A percentile compares a stretch with the other conserved stretches of the same genome.
These are phyloP conservation scores for Cisticola juncidis DNA, from an alignment of 2,113 vertebrate genomes.

Conservation along the genomic window DNA sequence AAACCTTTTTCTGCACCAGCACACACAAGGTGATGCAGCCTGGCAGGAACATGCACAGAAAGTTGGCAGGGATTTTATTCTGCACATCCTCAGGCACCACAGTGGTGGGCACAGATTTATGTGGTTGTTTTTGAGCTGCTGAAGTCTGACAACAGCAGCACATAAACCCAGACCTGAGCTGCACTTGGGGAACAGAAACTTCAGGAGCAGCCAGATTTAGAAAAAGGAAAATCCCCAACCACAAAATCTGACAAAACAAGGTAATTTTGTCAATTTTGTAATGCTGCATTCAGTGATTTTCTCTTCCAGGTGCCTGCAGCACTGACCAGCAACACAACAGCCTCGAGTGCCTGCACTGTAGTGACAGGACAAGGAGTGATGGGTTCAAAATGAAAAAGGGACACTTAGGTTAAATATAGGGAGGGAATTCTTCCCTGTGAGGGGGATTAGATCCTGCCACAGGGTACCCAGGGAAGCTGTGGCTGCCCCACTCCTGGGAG, in stretches of 20 bases:
- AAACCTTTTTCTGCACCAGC: background rate
- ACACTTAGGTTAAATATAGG: background rate
- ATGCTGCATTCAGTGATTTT: background rate
- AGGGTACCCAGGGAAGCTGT: background rate
- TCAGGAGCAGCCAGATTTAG: background rate
- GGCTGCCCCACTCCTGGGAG: background rate
- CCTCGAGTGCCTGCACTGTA: rapidly evolving
- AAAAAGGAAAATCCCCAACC: background rate
- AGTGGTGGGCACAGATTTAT: background rate
- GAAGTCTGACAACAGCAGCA: background rate
- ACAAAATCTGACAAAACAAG: background rate
- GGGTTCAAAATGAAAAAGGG: background rate
- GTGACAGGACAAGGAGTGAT: background rate
- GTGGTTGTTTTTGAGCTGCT: background rate
- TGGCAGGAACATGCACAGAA: rapidly evolving
- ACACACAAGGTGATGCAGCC: background rate
- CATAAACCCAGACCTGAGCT: rapidly evolving
- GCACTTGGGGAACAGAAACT: background rate
- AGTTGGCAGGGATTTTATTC: background rate
- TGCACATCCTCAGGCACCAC: background rate
- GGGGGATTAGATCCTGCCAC: background rate
- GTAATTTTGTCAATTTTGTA: background rate
- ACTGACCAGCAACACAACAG: background rate
- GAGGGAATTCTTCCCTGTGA: background rate
- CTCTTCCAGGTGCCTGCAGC: no score